Percentiles rank a stretch among this genome's conserved stretches.
phyloP scores from a whole-genome alignment of 2,113 vertebrate genomes.

The Delphinus delphis region DNA sequence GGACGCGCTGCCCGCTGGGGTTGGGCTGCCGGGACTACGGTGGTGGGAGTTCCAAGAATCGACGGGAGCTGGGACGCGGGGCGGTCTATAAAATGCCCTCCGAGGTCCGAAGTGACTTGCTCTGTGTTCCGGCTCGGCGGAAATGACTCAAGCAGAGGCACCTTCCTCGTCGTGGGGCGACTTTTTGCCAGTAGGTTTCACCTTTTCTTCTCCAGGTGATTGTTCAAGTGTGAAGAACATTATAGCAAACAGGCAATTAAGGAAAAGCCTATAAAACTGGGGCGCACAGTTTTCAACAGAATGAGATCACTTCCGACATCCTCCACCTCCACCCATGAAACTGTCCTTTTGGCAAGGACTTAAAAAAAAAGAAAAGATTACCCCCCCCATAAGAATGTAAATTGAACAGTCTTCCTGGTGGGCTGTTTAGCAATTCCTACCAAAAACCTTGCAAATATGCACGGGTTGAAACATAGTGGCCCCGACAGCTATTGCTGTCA shows the following conservation, averaged over 20 bases:
- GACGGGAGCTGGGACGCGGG: not conserved
- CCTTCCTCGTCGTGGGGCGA: not conserved
- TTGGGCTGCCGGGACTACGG: not conserved
- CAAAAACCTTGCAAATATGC: not conserved
- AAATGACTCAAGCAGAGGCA: not conserved
- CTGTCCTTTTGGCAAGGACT: not conserved
- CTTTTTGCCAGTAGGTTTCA: not conserved
- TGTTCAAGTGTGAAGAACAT: not conserved
- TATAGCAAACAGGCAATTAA: not conserved
- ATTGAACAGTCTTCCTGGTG: not conserved
- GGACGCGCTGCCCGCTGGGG: not conserved
- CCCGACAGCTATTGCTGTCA: not conserved
- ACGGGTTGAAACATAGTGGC: not conserved
- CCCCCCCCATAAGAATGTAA: not conserved
- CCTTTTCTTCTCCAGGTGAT: conserved; percentile 40
- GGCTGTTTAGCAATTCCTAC: not conserved
- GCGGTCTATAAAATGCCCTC: not conserved
- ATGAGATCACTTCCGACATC: not conserved
- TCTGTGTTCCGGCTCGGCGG: not conserved
- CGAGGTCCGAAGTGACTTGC: not conserved
- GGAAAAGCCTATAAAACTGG: not conserved
- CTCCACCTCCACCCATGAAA: not conserved
- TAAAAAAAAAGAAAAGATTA: not conserved
- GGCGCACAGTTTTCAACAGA: not conserved
- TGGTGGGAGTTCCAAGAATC: not conserved